These are phyloP conservation scores for Sphaerophoria taeniata DNA, from an alignment of 2,888 invertebrate genomes.

Conservation along the genomic window DNA sequence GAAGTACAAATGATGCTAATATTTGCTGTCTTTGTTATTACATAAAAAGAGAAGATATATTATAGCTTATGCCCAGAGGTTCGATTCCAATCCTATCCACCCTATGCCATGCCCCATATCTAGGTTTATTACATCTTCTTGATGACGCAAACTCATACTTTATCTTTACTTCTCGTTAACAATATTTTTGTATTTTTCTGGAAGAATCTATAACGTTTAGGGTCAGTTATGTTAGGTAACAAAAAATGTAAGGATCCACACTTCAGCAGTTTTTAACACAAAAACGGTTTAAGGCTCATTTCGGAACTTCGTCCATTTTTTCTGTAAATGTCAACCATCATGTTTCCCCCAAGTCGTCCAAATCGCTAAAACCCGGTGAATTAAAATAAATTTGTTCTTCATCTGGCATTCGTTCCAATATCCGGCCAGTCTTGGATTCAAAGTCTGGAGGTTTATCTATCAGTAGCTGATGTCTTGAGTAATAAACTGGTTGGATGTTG, in stretches of 20 bases:
- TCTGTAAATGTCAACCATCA: slow-evolving; percentile 13
- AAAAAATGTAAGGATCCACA: background rate
- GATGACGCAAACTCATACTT: no score
- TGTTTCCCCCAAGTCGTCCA: slow-evolving; percentile 12
- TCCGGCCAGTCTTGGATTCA: no score
- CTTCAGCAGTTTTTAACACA: background rate
- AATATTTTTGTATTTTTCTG: slow-evolving; percentile 26
- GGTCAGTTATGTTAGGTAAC: slow-evolving; percentile 4
- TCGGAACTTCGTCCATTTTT: background rate
- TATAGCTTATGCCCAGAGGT: no score
- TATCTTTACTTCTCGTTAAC: slow-evolving; percentile 37
- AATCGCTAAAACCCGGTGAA: slow-evolving; percentile 39
- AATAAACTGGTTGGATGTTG: no score
- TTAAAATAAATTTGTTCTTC: slow-evolving; percentile 61
- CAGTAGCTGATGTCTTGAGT: slow-evolving; percentile 35
- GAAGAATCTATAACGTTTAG: slow-evolving; percentile 17
- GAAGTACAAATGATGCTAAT: no score
- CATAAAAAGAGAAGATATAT: no score
- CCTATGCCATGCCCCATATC: no score
- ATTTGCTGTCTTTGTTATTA: no score
- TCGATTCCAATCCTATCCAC: no score
- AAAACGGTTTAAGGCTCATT: background rate
- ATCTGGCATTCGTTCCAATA: slow-evolving; percentile 44
- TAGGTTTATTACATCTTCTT: no score
- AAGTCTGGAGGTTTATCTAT: slow-evolving; percentile 24